Base-by-base conservation (phyloP, 2,888 invertebrate species). In the Acrobasis suavella region DNA sequence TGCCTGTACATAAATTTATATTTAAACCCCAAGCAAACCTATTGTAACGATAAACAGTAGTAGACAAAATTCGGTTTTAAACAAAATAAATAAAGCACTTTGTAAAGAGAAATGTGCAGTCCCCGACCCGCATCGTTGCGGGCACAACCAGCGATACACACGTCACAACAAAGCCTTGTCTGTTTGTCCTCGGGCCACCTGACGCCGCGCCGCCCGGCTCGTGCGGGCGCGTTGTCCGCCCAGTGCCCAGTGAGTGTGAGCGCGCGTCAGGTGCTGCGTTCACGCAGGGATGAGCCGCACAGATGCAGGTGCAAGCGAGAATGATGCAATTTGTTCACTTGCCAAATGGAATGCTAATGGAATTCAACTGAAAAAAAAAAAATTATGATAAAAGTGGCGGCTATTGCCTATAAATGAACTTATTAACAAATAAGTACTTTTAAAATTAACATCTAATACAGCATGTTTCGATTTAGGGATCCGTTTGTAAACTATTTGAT, bases 311-410 rank as follows among this genome's bases (percentile, higher is more conserved):
- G 5, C 5, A 0, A 32, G 32, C 7, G 5, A 7, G 55, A 22
- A 22, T 3, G 59, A 59, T 59, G 59, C 50, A 50, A 59, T 38
- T 59, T 37, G 59, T 9, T 50, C 49, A 50, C 42, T 42, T 46
- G 56, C 42, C 1, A 46, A 42, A 56, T 56, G 17, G 22, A 42
- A 56, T 56, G 42, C 9, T 56, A 46, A 56, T 56, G 5, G 14
- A 22, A 56, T 56, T 42, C 42, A 14, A 56, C 22, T 5, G 42
- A 17, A 17, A 16, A 55, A 39, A 39, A 16, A n/a, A 52, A 52
- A 32, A 0, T 22, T 14, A n/a, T 10, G 32, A 12, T 32, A 37
- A 32, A 32, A 14, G 2, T 46, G 46, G 32, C 32, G 32, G 32
- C 32, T 32, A 0, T 32, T 32, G 5, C 32, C 7, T 32, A 32